These are phyloP conservation scores for Lepidocolaptes lacrymiger DNA, from an alignment of 2,797 vertebrate genomes.

Conservation along the genomic window DNA sequence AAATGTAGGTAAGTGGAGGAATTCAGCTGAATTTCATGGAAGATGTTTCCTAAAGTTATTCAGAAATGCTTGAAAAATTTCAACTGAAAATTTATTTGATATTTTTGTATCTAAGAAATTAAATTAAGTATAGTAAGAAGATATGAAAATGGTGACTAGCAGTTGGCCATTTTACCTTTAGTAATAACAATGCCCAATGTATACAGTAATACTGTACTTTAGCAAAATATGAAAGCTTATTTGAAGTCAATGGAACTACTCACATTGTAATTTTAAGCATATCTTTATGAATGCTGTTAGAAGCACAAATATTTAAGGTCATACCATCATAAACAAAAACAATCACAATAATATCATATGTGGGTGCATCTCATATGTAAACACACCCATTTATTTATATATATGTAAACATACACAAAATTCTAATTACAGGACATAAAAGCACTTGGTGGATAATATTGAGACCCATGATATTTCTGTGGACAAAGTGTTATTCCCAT, in stretches of 20 bases:
- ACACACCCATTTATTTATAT: background rate
- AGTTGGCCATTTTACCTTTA: background rate
- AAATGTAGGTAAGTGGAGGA: background rate
- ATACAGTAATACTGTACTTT: background rate
- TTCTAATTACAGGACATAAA: background rate
- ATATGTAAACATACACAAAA: background rate
- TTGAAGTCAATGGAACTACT: background rate
- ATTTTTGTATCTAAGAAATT: conserved; percentile 6
- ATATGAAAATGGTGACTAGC: background rate
- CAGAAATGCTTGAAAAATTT: conserved; percentile 1
- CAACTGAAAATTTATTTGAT: background rate
- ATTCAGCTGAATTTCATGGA: background rate
- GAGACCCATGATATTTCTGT: background rate
- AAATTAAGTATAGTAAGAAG: background rate
- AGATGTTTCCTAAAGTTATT: background rate
- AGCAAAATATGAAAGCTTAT: background rate
- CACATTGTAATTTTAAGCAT: background rate
- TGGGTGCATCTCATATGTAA: background rate
- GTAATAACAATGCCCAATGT: background rate
- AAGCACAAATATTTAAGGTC: background rate
- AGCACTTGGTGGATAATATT: background rate
- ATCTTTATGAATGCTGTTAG: background rate
- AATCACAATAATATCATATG: background rate
- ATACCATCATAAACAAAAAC: background rate
- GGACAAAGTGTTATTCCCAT: background rate